A percentile compares a stretch with the other conserved stretches of the same genome.
Conservation (phyloP, 2,888 invertebrate species). For the Diabrotica balteata region DNA sequence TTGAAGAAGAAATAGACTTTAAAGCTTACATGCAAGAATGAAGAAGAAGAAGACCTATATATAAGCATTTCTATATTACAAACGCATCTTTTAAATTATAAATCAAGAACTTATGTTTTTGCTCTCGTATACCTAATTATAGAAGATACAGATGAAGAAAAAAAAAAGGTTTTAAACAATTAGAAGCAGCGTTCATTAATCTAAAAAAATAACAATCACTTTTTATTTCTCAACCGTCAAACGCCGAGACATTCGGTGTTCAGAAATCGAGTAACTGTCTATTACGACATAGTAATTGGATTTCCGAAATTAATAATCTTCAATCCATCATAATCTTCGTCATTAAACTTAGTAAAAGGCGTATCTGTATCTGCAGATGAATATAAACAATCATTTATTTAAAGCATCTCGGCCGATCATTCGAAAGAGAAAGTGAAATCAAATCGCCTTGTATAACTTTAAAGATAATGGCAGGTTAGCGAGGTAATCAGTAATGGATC, state of each 20-base stretch:
- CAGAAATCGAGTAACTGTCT: slow-evolving; percentile 1
- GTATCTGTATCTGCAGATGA: slow-evolving; percentile 3
- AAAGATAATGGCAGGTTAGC: not conserved
- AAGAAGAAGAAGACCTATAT: no score
- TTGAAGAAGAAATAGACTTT: no score
- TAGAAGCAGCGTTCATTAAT: no score
- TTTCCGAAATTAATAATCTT: slow-evolving; percentile 14
- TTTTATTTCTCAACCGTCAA: no score
- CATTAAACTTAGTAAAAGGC: slow-evolving; percentile 12
- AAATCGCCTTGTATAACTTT: slow-evolving; percentile 14
- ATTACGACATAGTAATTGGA: slow-evolving; percentile 14
- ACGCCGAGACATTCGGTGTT: not conserved
- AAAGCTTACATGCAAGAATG: no score
- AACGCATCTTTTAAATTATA: no score
- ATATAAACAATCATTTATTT: slow-evolving; percentile 5
- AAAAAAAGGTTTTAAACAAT: no score
- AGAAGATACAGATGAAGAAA: no score
- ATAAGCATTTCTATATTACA: no score
- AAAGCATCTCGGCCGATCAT: not conserved
- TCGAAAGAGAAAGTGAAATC: slow-evolving; percentile 14
- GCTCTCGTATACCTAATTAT: no score
- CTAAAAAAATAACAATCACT: no score
- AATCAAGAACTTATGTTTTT: no score
- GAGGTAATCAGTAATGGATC: slow-evolving; percentile 5
- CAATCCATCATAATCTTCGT: slow-evolving; percentile 12